phyloP scores from a whole-genome alignment of 1,140 invertebrate species.

The Spodoptera frugiperda region DNA sequence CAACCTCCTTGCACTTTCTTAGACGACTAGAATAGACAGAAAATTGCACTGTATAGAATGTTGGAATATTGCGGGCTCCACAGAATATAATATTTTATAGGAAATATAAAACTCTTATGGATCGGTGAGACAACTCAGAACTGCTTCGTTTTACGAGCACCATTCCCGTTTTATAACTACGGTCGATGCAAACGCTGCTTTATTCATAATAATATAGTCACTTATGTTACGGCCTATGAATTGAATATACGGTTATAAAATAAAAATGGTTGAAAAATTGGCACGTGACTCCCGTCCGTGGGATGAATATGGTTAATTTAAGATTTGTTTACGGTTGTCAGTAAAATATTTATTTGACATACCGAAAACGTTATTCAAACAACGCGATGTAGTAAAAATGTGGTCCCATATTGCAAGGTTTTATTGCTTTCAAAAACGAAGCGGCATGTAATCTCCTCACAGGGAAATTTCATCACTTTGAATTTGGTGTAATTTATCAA shows the following conservation, averaged over 20 bases:
- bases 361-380: constrained; percentile 3
- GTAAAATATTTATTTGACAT: constrained; percentile 19
- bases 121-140: constrained; percentile 50
- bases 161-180: constrained; percentile 54
- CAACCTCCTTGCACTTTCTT: constrained; percentile 48
- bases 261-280: constrained; percentile 1
- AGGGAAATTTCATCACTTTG: constrained; percentile 73
- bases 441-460: constrained; percentile 59
- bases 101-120: constrained; percentile 50
- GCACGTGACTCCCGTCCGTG: neutral
- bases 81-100: constrained; percentile 52
- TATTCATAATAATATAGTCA: constrained; percentile 44
- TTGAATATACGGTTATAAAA: constrained; percentile 32
- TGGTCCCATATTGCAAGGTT: constrained; percentile 36
- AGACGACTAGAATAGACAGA: constrained; percentile 43
- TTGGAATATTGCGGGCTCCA: constrained; percentile 46
- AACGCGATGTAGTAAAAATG: constrained; percentile 28
- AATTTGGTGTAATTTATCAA: constrained; percentile 81
- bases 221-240: constrained; percentile 45
- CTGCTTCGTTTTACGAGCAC: constrained; percentile 53
- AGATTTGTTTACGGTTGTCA: constrained; percentile 16
- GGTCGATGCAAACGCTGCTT: constrained; percentile 45
- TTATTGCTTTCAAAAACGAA: constrained; percentile 39
- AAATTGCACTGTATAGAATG: constrained; percentile 48
- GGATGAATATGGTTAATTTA: constrained; percentile 28